These are phyloP conservation scores for Palloptera scutellata DNA, from an alignment of 2,888 invertebrate species.

Conservation along the genomic window DNA sequence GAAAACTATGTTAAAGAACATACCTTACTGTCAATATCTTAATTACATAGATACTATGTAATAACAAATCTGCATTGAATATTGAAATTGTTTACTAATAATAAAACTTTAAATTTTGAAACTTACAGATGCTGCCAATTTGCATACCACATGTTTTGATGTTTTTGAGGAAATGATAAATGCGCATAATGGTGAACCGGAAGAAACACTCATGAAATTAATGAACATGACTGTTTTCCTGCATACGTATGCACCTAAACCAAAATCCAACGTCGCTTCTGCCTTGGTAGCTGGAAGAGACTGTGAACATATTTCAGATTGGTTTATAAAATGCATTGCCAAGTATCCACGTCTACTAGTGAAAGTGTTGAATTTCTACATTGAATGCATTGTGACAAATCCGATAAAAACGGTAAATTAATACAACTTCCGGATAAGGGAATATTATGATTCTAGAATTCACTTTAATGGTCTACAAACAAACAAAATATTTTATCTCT, in stretches of 20 bases:
- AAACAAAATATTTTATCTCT: too few species aligned
- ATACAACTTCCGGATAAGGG: neutral
- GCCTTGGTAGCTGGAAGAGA: conserved; percentile 32
- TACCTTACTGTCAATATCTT: too few species aligned
- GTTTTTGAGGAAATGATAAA: conserved; percentile 58
- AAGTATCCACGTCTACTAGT: conserved; percentile 58
- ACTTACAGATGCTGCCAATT: conserved; percentile 52
- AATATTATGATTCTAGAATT: too few species aligned
- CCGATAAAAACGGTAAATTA: conserved; percentile 51
- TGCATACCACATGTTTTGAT: conserved; percentile 59
- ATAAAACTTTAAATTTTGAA: neutral
- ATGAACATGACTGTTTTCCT: conserved; percentile 58
- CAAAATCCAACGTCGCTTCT: conserved; percentile 37
- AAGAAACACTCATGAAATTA: conserved; percentile 56
- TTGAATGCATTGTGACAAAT: conserved; percentile 57
- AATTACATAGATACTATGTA: too few species aligned
- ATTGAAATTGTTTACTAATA: neutral
- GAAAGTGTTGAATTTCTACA: conserved; percentile 54
- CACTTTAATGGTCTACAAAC: too few species aligned
- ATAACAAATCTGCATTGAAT: too few species aligned
- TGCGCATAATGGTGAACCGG: conserved; percentile 61
- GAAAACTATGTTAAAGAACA: too few species aligned
- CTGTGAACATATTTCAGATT: conserved; percentile 61
- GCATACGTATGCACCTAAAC: conserved; percentile 52
- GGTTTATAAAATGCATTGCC: conserved; percentile 58